phyloP scores from a whole-genome alignment of 1,140 invertebrate species.

The Polypedilum vanderplanki region DNA sequence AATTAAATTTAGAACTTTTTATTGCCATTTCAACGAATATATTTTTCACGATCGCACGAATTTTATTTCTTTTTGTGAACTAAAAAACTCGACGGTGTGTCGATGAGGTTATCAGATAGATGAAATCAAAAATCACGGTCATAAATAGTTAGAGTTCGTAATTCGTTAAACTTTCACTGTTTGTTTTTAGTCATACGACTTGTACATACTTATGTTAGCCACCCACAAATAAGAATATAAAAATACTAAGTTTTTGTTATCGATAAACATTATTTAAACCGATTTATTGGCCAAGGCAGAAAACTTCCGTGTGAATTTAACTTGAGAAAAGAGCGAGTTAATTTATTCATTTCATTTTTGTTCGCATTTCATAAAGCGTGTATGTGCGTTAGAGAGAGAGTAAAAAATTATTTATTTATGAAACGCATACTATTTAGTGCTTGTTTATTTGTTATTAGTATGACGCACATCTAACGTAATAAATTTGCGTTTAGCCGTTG shows the following conservation, averaged over 20 bases:
- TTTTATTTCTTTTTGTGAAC: background rate
- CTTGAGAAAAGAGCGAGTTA: too few relatives aligned
- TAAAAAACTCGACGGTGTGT: background rate
- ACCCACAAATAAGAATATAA: background rate
- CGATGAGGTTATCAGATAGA: background rate
- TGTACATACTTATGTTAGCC: background rate
- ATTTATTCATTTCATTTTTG: too few relatives aligned
- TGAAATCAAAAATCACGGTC: background rate
- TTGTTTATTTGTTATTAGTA: too few relatives aligned
- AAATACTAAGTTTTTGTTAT: background rate
- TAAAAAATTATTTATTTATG: background rate
- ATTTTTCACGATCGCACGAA: constrained; percentile 9
- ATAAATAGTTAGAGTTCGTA: background rate
- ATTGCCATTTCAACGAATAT: constrained; percentile 21
- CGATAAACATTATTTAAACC: too few relatives aligned
- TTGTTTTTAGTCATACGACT: background rate
- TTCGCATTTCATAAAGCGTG: too few relatives aligned
- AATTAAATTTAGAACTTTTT: background rate
- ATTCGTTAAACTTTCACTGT: background rate
- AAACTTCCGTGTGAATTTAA: background rate
- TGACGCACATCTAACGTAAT: too few relatives aligned
- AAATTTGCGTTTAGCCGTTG: background rate
- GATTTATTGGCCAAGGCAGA: background rate
- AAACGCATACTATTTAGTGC: background rate
- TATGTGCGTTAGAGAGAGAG: too few relatives aligned